A percentile compares a stretch with the other conserved stretches of the same genome.
Conservation (phyloP, 2,888 invertebrate genomes). For the Eristalis pertinax region DNA sequence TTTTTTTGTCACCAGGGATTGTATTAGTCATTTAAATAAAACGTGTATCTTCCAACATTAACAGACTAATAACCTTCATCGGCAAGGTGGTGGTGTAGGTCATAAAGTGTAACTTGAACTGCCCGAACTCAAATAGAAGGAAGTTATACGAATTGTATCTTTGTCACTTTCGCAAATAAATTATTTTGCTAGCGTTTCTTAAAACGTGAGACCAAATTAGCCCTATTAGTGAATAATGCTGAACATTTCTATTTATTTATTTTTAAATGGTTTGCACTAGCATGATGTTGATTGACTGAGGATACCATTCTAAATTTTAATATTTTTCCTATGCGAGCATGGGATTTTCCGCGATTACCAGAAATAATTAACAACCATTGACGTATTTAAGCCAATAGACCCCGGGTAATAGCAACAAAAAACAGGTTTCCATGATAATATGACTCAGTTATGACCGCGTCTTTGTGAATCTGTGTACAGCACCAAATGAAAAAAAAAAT, state of each 20-base stretch:
- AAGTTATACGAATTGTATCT: neutral
- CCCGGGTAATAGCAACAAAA: neutral
- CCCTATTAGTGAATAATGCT: neutral
- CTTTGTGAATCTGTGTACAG: neutral
- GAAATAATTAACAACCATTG: neutral
- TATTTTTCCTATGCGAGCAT: neutral
- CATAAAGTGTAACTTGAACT: neutral
- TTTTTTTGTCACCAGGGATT: constrained; percentile 3
- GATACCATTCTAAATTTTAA: neutral
- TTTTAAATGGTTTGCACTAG: neutral
- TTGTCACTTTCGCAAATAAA: neutral
- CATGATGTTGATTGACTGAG: neutral
- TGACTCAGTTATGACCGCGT: neutral
- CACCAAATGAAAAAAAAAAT: neutral
- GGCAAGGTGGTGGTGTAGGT: neutral
- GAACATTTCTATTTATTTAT: neutral
- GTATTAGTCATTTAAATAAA: constrained; percentile 26
- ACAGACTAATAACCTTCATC: constrained; percentile 14
- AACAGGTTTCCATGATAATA: neutral
- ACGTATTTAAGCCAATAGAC: neutral
- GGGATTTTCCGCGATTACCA: neutral
- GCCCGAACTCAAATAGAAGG: neutral
- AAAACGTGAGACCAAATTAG: neutral
- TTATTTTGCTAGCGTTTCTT: neutral
- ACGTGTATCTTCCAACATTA: constrained; percentile 9